Conservation (phyloP, 1,140 invertebrate genomes). For the Drosophila bocqueti region DNA sequence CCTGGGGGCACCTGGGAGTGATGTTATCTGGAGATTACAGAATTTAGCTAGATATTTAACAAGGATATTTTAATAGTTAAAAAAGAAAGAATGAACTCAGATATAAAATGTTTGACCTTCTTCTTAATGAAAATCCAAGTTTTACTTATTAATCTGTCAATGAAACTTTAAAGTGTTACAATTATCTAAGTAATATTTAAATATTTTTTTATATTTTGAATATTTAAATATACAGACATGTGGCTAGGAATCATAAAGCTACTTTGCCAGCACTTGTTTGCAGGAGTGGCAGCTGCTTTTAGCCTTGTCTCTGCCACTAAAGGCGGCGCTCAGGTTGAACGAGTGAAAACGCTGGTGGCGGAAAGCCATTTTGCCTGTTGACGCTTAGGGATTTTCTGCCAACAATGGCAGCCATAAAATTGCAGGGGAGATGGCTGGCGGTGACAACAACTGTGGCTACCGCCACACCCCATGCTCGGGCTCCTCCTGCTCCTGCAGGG, state of each 20-base stretch:
- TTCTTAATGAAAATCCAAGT: no score
- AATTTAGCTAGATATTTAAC: neutral
- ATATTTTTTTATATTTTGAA: neutral
- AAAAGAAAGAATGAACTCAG: neutral
- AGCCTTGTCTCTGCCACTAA: conserved; percentile 14
- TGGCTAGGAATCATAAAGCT: neutral
- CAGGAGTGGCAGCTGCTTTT: conserved; percentile 10
- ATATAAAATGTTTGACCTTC: no score
- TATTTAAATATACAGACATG: neutral
- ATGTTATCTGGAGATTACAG: neutral
- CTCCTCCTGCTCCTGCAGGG: neutral
- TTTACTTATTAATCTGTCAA: neutral
- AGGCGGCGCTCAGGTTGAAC: conserved; percentile 22
- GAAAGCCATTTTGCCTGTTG: conserved; percentile 70
- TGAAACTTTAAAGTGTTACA: neutral
- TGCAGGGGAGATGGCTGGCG: conserved; percentile 45
- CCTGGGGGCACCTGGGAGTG: conserved; percentile 8
- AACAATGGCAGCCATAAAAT: conserved; percentile 64
- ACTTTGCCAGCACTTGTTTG: conserved; percentile 13
- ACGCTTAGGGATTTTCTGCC: conserved; percentile 63
- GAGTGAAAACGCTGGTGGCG: conserved; percentile 48
- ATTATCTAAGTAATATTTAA: no score
- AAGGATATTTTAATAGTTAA: no score
- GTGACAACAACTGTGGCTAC: conserved; percentile 12
- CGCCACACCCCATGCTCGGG: neutral